These are phyloP conservation scores for Emydoidea blandingii DNA, from an alignment of 2,797 vertebrate species.

Conservation along the genomic window DNA sequence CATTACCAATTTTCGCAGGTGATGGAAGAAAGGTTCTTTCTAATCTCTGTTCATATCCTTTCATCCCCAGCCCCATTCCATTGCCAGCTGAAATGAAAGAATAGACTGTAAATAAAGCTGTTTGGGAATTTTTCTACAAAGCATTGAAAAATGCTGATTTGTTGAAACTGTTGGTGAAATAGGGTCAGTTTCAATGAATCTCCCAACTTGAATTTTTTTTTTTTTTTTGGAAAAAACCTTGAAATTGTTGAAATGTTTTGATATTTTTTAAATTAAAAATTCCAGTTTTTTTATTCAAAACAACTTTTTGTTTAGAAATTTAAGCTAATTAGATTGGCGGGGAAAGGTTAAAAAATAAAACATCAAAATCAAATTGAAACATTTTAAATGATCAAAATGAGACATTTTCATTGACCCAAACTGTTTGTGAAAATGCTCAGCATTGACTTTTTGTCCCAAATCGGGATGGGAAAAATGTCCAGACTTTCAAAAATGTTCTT, in stretches of 20 bases:
- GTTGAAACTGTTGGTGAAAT: background rate
- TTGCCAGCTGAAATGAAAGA: slow-evolving; percentile 1
- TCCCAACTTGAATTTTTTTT: background rate
- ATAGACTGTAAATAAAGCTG: background rate
- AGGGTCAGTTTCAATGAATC: background rate
- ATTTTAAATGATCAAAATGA: background rate
- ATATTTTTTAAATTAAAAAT: background rate
- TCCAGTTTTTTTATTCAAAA: background rate
- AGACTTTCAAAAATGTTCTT: background rate
- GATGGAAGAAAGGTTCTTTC: slow-evolving; percentile 20
- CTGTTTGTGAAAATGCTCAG: background rate
- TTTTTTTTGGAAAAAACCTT: background rate
- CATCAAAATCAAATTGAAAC: background rate
- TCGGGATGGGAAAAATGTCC: background rate
- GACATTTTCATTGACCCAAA: background rate
- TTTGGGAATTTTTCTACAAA: background rate
- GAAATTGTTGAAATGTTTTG: background rate
- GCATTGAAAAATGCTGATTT: background rate
- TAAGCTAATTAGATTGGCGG: background rate
- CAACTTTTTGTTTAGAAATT: background rate
- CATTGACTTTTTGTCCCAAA: background rate
- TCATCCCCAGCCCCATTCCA: background rate
- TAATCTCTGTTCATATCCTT: slow-evolving; percentile 1
- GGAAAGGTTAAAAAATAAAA: background rate
- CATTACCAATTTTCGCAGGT: background rate